Evolutionary conservation across 2,113 vertebrate genomes (phyloP), one percentile per base, ranked within the genome.

Genomic region (Leuciscus idus): DNA sequence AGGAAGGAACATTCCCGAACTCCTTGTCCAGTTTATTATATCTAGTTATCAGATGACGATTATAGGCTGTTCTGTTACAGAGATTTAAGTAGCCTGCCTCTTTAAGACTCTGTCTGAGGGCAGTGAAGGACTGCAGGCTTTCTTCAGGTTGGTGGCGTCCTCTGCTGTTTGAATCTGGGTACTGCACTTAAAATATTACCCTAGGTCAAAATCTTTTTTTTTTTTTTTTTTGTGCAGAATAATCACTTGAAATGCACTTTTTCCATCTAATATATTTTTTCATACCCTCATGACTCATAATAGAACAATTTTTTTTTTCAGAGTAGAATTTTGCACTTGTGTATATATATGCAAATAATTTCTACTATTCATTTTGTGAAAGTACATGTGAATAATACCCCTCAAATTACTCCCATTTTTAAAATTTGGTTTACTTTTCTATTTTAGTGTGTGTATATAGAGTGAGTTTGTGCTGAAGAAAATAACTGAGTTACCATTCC

Each of bases 151-250:
- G 30, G 68, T 87, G 52, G 87, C 85, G 86, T 90, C 90, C 88
- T 85, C 93, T 94, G 83, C 88, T 94, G 94, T 61, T 59, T 0
- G 10, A 55, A 10, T 9, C 13, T 26, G 48, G 84, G 88, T 70
- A 86, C 86, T 61, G 36, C 48, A 62, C 48, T 59, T 78, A 86
- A 55, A 61, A 59, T 46, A 28, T 74, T 77, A 11, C 59, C 26
- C 48, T 13, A 48, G 23, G 72, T 74, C 72, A 74, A 48, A 48
- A 64, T 64, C 57, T 48, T 68, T 59, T n/a, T 57, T 23, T 55
- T 68, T 52, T 68, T 52, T 68, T 4, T 13, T 79, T 70, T 28
- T 15, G 84, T 78, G 74, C 84, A 78, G 11, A 57, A 78, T 59
- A 55, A 61, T 50, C 52, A 79, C 72, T 75, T 68, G 72, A 64